These are phyloP conservation scores for Ruditapes philippinarum DNA, from an alignment of 1,140 invertebrate species.

Conservation along the genomic window DNA sequence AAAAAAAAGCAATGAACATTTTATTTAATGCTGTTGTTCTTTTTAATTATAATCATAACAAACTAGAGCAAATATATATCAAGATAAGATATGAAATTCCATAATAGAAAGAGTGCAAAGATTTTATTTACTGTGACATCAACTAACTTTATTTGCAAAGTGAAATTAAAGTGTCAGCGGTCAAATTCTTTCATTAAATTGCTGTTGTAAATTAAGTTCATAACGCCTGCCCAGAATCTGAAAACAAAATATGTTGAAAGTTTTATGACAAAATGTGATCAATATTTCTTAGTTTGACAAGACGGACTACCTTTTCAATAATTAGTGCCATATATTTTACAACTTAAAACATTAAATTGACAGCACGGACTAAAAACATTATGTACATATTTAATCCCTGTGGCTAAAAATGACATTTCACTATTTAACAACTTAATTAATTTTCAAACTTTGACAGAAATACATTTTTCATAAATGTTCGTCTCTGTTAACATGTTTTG, in stretches of 20 bases:
- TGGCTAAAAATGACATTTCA: constrained; percentile 8
- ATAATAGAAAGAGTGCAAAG: too few species aligned
- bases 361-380: not conserved
- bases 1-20: too few species aligned
- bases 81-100: too few species aligned
- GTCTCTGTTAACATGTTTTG: not conserved
- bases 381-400: not conserved
- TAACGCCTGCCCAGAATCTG: not conserved
- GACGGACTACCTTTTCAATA: not conserved
- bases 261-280: not conserved
- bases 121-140: too few species aligned
- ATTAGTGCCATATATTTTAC: constrained; percentile 31
- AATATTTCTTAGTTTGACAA: not conserved
- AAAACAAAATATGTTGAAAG: too few species aligned
- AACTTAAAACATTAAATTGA: not conserved
- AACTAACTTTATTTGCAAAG: too few species aligned
- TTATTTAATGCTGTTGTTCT: too few species aligned
- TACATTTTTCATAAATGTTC: not conserved
- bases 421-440: constrained; percentile 11
- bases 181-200: not conserved
- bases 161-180: not conserved
- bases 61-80: too few species aligned
- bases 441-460: constrained; percentile 11
- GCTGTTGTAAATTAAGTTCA: not conserved
- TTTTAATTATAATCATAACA: too few species aligned